phyloP scores from a whole-genome alignment of 2,888 invertebrate species.

The Hypomecis punctinalis region DNA sequence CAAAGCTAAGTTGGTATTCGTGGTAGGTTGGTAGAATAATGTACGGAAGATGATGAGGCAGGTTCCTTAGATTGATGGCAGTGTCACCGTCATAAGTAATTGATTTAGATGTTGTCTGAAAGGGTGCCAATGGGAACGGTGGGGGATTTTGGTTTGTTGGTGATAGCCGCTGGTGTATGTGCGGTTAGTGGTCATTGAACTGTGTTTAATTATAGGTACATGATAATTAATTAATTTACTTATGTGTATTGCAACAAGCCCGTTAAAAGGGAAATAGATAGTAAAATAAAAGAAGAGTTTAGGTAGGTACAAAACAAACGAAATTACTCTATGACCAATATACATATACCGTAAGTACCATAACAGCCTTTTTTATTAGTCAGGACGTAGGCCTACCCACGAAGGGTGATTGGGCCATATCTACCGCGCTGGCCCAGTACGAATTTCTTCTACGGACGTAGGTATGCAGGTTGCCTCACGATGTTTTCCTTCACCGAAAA shows the following conservation, averaged over 20 bases:
- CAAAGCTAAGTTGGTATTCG: neutral
- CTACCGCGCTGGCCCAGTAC: too few relatives aligned
- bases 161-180: neutral
- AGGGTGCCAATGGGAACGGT: constrained; percentile 46
- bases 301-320: too few relatives aligned
- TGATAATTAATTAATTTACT: neutral
- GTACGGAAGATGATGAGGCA: constrained; percentile 61
- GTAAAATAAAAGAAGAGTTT: neutral
- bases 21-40: constrained; percentile 55
- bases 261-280: neutral
- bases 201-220: too few relatives aligned
- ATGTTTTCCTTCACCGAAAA: too few relatives aligned
- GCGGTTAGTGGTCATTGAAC: constrained; percentile 37
- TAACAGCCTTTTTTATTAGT: too few relatives aligned
- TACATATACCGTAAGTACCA: too few relatives aligned
- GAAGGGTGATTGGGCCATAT: too few relatives aligned
- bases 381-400: too few relatives aligned
- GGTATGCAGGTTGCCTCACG: too few relatives aligned
- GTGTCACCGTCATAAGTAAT: constrained; percentile 51
- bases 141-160: constrained; percentile 9
- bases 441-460: too few relatives aligned
- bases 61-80: constrained; percentile 65
- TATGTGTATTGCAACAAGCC: too few relatives aligned
- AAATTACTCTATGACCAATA: too few relatives aligned
- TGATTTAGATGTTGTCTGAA: constrained; percentile 66